A percentile compares a stretch with the other conserved stretches of the same genome.
These are phyloP conservation scores for Eubasilissa regina DNA, from an alignment of 1,140 invertebrate genomes.

Conservation along the genomic window DNA sequence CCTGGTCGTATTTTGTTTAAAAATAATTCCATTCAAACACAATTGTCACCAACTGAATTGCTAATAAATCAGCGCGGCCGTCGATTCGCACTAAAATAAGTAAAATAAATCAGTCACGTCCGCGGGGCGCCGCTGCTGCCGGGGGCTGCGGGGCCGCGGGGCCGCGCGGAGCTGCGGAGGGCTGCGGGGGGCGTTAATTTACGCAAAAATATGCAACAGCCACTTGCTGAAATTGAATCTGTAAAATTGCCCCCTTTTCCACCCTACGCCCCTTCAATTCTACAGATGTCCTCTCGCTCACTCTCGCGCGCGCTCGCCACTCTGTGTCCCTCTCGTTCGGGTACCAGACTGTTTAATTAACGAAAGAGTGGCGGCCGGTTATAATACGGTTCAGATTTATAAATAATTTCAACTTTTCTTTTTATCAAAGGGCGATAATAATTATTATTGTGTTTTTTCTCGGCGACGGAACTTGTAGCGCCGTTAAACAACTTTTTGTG, in stretches of 20 bases:
- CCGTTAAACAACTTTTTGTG: constrained; percentile 26
- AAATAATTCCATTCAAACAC: constrained; percentile 4
- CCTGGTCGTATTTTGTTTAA: not conserved
- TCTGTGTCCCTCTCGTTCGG: constrained; percentile 34
- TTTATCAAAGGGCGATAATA: constrained; percentile 44
- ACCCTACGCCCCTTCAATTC: constrained; percentile 33
- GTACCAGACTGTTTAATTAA: constrained; percentile 59
- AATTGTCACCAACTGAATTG: constrained; percentile 1
- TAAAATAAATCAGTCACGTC: constrained; percentile 51
- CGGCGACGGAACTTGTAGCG: constrained; percentile 22
- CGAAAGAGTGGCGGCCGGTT: constrained; percentile 55
- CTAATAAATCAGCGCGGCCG: constrained; percentile 32
- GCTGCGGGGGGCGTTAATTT: constrained; percentile 57
- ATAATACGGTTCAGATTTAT: constrained; percentile 59
- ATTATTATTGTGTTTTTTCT: constrained; percentile 43
- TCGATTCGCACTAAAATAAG: constrained; percentile 31
- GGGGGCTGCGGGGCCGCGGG: constrained; percentile 24
- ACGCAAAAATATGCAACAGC: constrained; percentile 61
- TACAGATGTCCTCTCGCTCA: constrained; percentile 15
- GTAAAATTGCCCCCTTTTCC: constrained; percentile 58
- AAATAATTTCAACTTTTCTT: constrained; percentile 57
- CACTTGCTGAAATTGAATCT: constrained; percentile 61
- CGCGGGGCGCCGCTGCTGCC: constrained; percentile 36
- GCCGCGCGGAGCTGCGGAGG: constrained; percentile 37
- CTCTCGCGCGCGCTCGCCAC: not conserved